Evolutionary conservation across 1,140 invertebrate genomes (phyloP), one percentile per base, ranked within the genome.

Genomic region (Aphidius gifuensis): DNA sequence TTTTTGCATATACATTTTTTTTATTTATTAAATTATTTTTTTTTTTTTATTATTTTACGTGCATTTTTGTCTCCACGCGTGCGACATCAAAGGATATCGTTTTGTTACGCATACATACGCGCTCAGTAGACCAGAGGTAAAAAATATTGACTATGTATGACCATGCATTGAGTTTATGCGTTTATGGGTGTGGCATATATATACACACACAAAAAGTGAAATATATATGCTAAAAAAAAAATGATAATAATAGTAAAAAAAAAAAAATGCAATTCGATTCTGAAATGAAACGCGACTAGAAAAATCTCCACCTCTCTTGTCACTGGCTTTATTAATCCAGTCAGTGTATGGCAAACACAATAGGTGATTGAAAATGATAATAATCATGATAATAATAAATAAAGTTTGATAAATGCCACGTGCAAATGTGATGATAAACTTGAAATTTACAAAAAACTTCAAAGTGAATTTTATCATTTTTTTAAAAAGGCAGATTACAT

Each of bases 221-320:
- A 66, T 53, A 68, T 62, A 69, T 32, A 67, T 57, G 63, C 50
- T 57, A 56, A 64, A 55, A 63, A 50, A 62, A 66, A 71, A 65
- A 71, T 69, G 72, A 66, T 16, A 16, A 16, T 16, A 16, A 16
- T 16, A 16, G 1, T 16, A 16, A 16, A 16, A 16, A 49, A 77
- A 77, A 77, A 32, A 32, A 32, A 32, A 32, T 77, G 69, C 72
- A 77, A 76, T 77, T 76, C 74, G 69, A 77, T 77, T 76, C 68
- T 72, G 73, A 32, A 65, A 71, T 72, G 74, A 75, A 77, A 75
- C 72, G 74, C 74, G 73, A 69, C 69, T 70, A 67, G 73, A 76
- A 75, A 76, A 32, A 16, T 16, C 16, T 32, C 23, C 23, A 32
- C 23, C 23, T 32, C 23, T 32, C 71, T 73, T 67, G 48, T 40